Evolutionary conservation across 2,888 invertebrate genomes (phyloP), one percentile per base, ranked within the genome.

Genomic region (Eristalis pertinax): DNA sequence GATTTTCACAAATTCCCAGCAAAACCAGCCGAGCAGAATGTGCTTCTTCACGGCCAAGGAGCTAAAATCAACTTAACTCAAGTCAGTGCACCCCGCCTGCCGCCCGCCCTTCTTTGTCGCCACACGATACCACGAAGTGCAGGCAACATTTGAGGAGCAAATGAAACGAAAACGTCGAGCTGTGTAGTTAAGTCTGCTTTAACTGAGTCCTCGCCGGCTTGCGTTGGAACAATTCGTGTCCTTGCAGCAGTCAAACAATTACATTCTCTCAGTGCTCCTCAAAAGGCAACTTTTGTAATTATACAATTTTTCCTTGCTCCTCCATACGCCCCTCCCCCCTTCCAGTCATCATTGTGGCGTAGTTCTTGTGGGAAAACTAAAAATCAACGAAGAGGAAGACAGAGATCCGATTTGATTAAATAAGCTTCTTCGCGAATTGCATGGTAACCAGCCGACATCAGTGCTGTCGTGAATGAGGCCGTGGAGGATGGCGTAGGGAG

Each of bases 171-270:
- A 72, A 72, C 26, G 43, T 2, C 22, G 50, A n/a, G 2, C n/a
- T n/a, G n/a, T 56, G 35, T 32, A 64, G 56, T 65, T 65, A 13
- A 15, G 15, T 24, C 26, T 50, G 43, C 38, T 70, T 29, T 7
- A 43, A 43, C 43, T 4, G 43, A n/a, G 8, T 50, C 32, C 22
- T 43, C 32, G 19, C 35, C 22, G n/a, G 32, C 3, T 68, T 38
- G 43, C n/a, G 35, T 29, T 81, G 22, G 76, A 60, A 81, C 72
- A 85, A 76, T 85, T 43, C 81, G 63, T 81, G 82, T 85, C 85
- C 85, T 85, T 82, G 85, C 82, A 82, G 85, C 82, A 82, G 69
- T 64, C 73, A 73, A 85, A 81, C 81, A 85, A 81, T 82, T 82
- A 77, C 73, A 77, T 73, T 81, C 68, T 64, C 68, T 35, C 32